A percentile compares a stretch with the other conserved stretches of the same genome.
Conservation (phyloP, 1,140 invertebrate species). For the Aradophagus sp. region DNA sequence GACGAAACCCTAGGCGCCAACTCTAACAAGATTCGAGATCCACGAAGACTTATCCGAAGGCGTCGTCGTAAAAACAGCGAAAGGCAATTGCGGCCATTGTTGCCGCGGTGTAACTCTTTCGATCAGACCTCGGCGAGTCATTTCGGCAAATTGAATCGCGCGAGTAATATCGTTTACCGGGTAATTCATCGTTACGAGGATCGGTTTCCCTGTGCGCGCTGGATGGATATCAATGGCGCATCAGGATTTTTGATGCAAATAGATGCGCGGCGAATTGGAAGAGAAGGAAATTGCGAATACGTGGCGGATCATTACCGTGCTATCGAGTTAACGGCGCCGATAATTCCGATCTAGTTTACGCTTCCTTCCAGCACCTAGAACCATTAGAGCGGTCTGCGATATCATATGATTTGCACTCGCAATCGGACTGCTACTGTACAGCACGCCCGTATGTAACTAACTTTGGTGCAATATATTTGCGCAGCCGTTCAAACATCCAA, state of each 20-base stretch:
- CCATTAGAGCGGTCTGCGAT: not conserved
- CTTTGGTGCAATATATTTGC: no score
- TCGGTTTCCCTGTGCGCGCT: conserved; percentile 10
- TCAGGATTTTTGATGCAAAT: conserved; percentile 42
- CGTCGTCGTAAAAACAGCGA: conserved; percentile 21
- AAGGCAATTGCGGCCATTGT: conserved; percentile 4
- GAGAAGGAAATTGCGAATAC: conserved; percentile 32
- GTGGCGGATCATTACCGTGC: conserved; percentile 32
- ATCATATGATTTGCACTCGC: no score
- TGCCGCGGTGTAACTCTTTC: not conserved
- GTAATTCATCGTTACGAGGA: conserved; percentile 19
- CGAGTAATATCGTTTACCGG: conserved; percentile 27
- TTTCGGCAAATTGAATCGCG: conserved; percentile 41
- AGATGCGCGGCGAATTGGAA: conserved; percentile 1
- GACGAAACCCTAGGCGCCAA: no score
- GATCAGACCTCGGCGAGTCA: conserved; percentile 29
- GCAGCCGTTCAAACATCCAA: no score
- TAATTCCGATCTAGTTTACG: conserved; percentile 12
- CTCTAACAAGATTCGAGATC: no score
- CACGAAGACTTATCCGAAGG: not conserved
- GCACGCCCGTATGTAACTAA: no score
- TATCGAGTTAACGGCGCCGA: conserved; percentile 26
- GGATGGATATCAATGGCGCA: conserved; percentile 22
- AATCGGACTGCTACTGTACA: no score
- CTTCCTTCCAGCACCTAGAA: conserved; percentile 43